Conservation (phyloP, 2,888 invertebrate species). For the Drosophila yooni region DNA sequence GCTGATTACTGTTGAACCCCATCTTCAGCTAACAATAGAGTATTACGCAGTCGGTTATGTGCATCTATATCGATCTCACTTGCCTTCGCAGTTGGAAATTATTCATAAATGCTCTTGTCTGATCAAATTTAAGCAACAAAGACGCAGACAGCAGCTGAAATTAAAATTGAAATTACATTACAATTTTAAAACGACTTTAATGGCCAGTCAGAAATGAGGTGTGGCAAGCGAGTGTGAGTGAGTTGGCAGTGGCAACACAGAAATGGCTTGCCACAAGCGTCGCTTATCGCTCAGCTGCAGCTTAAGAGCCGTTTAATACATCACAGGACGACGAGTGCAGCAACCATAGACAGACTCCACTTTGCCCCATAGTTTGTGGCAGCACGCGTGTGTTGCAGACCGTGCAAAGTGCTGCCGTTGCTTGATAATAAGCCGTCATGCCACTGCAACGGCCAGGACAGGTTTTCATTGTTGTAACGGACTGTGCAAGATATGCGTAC, state of each 20-base stretch:
- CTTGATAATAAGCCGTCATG: conserved; percentile 74
- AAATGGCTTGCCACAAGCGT: conserved; percentile 52
- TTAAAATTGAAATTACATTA: conserved; percentile 62
- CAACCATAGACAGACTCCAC: conserved; percentile 33
- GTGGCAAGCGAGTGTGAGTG: conserved; percentile 34
- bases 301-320: conserved; percentile 71
- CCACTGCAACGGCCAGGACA: conserved; percentile 24
- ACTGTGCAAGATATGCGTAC: conserved; percentile 28
- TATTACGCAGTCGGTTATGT: background rate
- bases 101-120: conserved; percentile 19
- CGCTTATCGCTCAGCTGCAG: conserved; percentile 73
- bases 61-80: background rate
- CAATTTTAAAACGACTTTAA: conserved; percentile 63
- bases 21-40: background rate
- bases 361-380: conserved; percentile 2
- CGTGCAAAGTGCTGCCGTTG: conserved; percentile 64
- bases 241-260: conserved; percentile 35
- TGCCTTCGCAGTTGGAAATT: background rate
- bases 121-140: background rate
- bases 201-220: conserved; percentile 37
- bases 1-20: background rate
- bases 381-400: conserved; percentile 42
- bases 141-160: conserved; percentile 15
- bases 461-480: conserved; percentile 48
- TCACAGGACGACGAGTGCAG: conserved; percentile 66